A percentile compares a stretch with the other conserved stretches of the same genome.
Conservation (phyloP, 2,113 vertebrate genomes). For the Myodes glareolus region DNA sequence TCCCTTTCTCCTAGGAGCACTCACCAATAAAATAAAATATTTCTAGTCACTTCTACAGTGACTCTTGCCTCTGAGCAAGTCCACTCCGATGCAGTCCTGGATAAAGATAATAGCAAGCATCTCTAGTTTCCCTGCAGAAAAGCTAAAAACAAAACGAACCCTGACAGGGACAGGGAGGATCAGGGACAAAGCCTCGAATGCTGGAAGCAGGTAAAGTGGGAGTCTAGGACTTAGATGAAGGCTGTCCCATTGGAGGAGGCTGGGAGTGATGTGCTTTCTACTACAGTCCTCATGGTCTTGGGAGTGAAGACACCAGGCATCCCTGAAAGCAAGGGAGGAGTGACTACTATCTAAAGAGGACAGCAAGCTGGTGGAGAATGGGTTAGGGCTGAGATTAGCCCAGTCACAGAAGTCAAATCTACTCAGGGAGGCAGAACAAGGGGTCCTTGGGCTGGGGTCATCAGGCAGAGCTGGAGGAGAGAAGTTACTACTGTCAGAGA, state of each 20-base stretch:
- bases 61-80: not conserved
- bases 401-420: not conserved
- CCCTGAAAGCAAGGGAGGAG: not conserved
- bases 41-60: not conserved
- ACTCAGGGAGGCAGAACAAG: not conserved
- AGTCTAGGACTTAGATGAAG: not conserved
- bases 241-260: not conserved
- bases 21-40: not conserved
- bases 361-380: not conserved
- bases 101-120: not conserved
- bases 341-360: not conserved
- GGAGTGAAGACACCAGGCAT: not conserved
- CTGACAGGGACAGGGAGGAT: not conserved
- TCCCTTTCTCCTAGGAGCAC: not conserved
- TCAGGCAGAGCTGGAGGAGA: not conserved
- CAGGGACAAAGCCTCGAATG: not conserved
- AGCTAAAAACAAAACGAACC: not conserved
- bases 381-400: not conserved
- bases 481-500: not conserved
- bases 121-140: not conserved
- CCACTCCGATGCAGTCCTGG: not conserved
- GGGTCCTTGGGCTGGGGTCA: not conserved
- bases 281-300: not conserved
- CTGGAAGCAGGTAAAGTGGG: not conserved
- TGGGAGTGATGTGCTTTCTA: not conserved